phyloP scores from a whole-genome alignment of 30 jellyfish, hydroid and myxozoan genomes.

The Turritopsis rubra region DNA sequence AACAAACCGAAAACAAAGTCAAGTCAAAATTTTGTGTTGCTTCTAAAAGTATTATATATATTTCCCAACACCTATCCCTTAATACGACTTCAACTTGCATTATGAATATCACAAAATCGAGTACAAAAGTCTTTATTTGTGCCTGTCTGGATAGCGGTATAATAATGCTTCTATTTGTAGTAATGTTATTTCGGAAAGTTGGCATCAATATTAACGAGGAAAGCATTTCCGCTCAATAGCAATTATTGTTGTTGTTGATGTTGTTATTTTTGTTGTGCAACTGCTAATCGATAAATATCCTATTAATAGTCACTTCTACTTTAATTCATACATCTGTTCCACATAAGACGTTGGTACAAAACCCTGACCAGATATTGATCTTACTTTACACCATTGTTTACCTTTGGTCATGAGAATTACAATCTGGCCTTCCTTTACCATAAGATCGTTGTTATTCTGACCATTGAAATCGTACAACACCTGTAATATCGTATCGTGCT shows the following conservation, averaged over 20 bases:
- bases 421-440: slow-evolving; percentile 84
- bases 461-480: slow-evolving; percentile 58
- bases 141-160: too few species aligned
- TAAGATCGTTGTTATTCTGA: slow-evolving; percentile 56
- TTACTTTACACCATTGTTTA: slow-evolving; percentile 69
- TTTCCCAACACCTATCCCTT: too few species aligned
- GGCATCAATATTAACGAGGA: too few species aligned
- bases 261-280: background rate
- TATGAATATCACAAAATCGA: too few species aligned
- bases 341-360: slow-evolving; percentile 38
- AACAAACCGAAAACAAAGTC: too few species aligned
- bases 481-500: slow-evolving; percentile 42
- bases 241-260: background rate
- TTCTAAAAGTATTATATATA: too few species aligned
- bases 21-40: too few species aligned
- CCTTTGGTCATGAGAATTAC: slow-evolving; percentile 60
- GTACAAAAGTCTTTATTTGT: too few species aligned
- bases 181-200: too few species aligned
- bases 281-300: background rate
- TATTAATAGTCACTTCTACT: background rate
- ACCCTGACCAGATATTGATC: slow-evolving; percentile 27
- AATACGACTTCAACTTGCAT: too few species aligned
- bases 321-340: background rate
- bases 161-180: too few species aligned
- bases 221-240: too few species aligned